Evolutionary conservation across 1,140 invertebrate genomes (phyloP), one percentile per base, ranked within the genome.

Genomic region (Amphibalanus amphitrite): DNA sequence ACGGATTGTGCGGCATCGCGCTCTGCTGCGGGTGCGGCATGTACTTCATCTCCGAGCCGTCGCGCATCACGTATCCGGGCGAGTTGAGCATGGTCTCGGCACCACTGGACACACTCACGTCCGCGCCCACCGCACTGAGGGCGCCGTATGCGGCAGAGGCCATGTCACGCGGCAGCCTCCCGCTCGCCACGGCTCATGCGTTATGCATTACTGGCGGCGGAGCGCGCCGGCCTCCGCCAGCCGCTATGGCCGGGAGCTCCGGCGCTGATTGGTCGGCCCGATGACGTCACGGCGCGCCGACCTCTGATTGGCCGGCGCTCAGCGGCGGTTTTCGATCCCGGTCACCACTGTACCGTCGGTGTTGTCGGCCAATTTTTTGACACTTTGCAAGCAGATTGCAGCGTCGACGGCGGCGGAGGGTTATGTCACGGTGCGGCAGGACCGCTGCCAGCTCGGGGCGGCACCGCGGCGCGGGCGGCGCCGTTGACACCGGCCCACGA

Each of bases 21-120:
- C 90, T 89, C 79, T 90, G 89, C 69, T 86, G 85, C 73, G 65
- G 26, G 65, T 87, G 86, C 71, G 90, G 88, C 85, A 92, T 88
- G 81, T 95, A 96, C 82, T 96, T 96, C 91, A 96, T 93, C 80
- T 95, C 93, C 76, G 87, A 89, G 71, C 73, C 73, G 29, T 76
- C 76, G 68, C 75, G 73, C 33, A 59, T 73, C 71, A 73, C 75
- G 71, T 76, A 76, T 69, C 75, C 75, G 69, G 73, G 75, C 71
- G 73, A 72, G 74, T 76, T 76, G 67, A 76, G 73, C 73, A 76
- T 76, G 71, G 74, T 76, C 75, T 74, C 75, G 70, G 75, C 71
- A 72, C 74, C 73, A 74, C 75, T 74, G 73, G 75, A 72, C 71
- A 75, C 75, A 74, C 75, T 73, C 70, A 74, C 75, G 73, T 74